A percentile compares a stretch with the other conserved stretches of the same genome.
Evolutionary conservation across 2,113 vertebrate genomes (phyloP).

Genomic region (Etheostoma cragini): DNA sequence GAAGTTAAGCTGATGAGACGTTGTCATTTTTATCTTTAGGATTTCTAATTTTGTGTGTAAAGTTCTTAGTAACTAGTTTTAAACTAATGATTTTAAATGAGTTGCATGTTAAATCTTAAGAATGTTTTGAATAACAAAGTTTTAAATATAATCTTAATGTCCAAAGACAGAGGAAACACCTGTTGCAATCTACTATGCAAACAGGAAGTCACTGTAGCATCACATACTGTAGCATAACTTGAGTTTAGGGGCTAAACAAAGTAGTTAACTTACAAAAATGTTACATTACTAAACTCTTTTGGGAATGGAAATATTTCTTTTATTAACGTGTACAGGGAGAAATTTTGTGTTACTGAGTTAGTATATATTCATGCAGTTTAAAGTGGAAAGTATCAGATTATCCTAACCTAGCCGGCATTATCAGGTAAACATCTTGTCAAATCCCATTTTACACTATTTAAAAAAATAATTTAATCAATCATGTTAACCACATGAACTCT

Average conservation of each 20-base stretch:
- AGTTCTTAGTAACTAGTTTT: neutral
- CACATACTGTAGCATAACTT: neutral
- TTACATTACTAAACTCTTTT: neutral
- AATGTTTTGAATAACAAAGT: neutral
- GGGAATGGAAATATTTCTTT: neutral
- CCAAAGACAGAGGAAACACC: neutral
- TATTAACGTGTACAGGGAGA: neutral
- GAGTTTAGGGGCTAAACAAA: too few relatives aligned
- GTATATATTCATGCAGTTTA: neutral
- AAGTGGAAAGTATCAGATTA: neutral
- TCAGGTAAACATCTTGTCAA: neutral
- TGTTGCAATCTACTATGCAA: too few relatives aligned
- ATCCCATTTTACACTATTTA: neutral
- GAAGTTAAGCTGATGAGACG: neutral
- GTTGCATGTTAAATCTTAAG: neutral
- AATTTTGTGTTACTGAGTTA: neutral
- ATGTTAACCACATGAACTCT: neutral
- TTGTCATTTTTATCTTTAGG: neutral
- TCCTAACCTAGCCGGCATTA: neutral
- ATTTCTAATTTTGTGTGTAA: neutral
- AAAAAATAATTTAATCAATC: neutral
- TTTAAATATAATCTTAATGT: neutral
- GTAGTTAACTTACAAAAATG: neutral
- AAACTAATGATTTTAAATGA: neutral
- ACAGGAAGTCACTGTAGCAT: neutral